A percentile compares a stretch with the other conserved stretches of the same genome.
phyloP scores from a whole-genome alignment of 2,113 vertebrate genomes.

The Gymnogyps californianus region DNA sequence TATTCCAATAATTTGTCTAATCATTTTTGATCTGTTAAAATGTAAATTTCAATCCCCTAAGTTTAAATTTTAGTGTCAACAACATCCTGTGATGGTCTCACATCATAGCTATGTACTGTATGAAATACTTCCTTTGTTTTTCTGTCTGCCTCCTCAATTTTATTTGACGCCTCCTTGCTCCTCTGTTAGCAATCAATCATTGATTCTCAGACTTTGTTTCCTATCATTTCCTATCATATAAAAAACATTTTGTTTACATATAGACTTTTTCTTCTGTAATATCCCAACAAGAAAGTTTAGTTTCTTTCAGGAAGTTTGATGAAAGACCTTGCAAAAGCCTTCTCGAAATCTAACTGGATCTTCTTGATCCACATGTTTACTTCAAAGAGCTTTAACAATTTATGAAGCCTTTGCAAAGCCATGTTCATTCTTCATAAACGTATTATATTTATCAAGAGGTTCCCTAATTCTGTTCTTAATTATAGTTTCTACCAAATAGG shows the following conservation, averaged over 20 bases:
- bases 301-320: background rate
- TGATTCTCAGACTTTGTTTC: background rate
- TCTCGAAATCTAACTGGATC: background rate
- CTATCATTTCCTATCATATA: background rate
- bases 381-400: background rate
- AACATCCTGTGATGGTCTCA: background rate
- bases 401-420: background rate
- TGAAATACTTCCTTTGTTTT: background rate
- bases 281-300: background rate
- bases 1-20: background rate
- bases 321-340: background rate
- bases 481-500: background rate
- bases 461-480: background rate
- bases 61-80: background rate
- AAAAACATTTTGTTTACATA: background rate
- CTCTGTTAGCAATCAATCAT: background rate
- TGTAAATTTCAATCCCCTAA: background rate
- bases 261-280: background rate
- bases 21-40: background rate
- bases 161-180: background rate
- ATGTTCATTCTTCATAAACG: background rate
- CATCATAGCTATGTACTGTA: background rate
- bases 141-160: background rate
- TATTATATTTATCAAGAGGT: background rate
- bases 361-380: background rate